Conservation (phyloP, 2,113 vertebrate genomes). For the Casuarius casuarius region DNA sequence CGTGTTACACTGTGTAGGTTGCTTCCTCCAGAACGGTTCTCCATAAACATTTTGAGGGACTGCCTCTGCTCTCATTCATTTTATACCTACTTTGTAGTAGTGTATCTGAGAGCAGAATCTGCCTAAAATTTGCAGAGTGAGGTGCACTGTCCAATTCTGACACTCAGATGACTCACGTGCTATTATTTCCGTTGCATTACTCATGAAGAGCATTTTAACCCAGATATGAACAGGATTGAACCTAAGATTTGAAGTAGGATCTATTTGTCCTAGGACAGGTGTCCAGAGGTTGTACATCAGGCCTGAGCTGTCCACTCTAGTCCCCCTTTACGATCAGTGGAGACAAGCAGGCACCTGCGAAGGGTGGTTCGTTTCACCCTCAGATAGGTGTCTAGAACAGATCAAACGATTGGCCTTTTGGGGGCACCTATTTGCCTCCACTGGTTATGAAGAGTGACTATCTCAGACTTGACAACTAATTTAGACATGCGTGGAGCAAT, state of each 20-base stretch:
- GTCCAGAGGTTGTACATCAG: background rate
- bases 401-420: background rate
- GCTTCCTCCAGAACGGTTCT: background rate
- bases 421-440: background rate
- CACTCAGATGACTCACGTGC: background rate
- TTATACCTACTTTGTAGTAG: background rate
- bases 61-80: background rate
- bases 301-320: rapidly evolving
- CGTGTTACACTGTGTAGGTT: background rate
- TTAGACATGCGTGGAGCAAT: rapidly evolving
- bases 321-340: background rate
- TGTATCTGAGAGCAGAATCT: background rate
- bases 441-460: background rate
- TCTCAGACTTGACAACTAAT: background rate
- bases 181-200: background rate
- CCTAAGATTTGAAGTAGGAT: background rate
- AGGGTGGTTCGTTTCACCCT: background rate
- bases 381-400: background rate
- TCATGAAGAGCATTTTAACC: background rate
- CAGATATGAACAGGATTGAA: background rate
- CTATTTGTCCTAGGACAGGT: background rate
- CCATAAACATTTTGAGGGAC: background rate
- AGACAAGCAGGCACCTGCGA: rapidly evolving
- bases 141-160: background rate
- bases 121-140: background rate